phyloP scores from a whole-genome alignment of 2,797 vertebrate species.

The Ispidina picta region DNA sequence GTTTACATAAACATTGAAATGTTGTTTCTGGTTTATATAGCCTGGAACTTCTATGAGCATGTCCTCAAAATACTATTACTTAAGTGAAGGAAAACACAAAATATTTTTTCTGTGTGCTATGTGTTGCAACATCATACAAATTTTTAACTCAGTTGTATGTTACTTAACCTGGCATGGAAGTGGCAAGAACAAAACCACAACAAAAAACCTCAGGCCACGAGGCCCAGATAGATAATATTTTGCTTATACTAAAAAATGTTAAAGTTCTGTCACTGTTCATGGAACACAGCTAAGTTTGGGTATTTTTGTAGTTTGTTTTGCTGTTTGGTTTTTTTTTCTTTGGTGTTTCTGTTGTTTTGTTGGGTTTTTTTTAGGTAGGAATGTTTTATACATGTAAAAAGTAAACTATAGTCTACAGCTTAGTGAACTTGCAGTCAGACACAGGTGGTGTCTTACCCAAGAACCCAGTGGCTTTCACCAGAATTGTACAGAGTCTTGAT shows the following conservation, averaged over 20 bases:
- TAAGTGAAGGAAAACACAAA: neutral
- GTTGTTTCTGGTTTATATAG: constrained; percentile 26
- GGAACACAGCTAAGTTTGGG: neutral
- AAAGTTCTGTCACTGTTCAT: neutral
- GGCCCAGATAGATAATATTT: neutral
- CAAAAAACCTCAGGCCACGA: neutral
- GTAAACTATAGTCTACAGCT: neutral
- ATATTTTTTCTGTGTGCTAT: neutral
- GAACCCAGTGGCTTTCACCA: neutral
- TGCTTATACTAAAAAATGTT: neutral
- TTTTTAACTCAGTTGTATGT: neutral
- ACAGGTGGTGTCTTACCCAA: neutral
- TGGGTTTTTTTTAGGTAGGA: neutral
- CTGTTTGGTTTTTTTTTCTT: neutral
- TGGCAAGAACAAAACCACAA: neutral
- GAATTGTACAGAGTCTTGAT: neutral
- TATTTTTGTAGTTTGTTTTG: neutral
- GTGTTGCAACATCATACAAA: neutral
- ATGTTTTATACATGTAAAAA: neutral
- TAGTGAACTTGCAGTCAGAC: neutral
- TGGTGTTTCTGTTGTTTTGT: neutral
- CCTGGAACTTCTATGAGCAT: neutral
- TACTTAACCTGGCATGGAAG: neutral
- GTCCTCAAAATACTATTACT: neutral
- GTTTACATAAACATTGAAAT: constrained; percentile 56